These are phyloP conservation scores for Manacus vitellinus DNA, from an alignment of 2,113 vertebrate species.

Conservation along the genomic window DNA sequence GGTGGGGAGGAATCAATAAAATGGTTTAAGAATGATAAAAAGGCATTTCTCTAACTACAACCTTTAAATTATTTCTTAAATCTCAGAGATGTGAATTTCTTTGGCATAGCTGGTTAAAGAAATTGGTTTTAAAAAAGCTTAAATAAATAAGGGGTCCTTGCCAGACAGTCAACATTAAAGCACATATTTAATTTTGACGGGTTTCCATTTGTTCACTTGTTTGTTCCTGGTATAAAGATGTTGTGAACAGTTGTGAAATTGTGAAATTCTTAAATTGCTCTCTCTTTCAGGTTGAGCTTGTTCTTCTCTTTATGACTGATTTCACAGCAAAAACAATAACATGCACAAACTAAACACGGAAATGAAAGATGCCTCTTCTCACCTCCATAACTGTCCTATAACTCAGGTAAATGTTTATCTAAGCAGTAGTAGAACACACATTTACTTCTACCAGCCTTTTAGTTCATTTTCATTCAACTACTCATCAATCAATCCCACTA, in stretches of 20 bases:
- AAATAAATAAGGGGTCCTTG: not conserved
- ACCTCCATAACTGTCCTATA: not conserved
- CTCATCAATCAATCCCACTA: conserved; percentile 72
- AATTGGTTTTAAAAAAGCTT: not conserved
- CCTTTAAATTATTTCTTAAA: conserved; percentile 59
- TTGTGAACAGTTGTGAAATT: not conserved
- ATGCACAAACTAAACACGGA: not conserved
- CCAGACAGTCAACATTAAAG: not conserved
- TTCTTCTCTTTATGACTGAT: not conserved
- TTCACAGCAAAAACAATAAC: not conserved
- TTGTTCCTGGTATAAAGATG: not conserved
- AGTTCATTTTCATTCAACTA: conserved; percentile 76
- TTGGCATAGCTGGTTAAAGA: not conserved
- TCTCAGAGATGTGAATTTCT: not conserved
- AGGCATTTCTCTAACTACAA: not conserved
- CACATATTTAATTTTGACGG: not conserved
- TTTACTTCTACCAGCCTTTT: conserved; percentile 50
- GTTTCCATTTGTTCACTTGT: not conserved
- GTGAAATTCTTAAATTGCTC: not conserved
- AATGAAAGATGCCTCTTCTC: not conserved
- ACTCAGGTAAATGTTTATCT: not conserved
- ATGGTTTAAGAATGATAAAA: conserved; percentile 41
- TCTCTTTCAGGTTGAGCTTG: not conserved
- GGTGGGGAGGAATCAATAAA: conserved; percentile 9
- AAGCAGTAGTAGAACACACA: conserved; percentile 25